Evolutionary conservation across 2,113 vertebrate genomes (phyloP), one percentile per base, ranked within the genome.

Genomic region (Mastomys coucha): DNA sequence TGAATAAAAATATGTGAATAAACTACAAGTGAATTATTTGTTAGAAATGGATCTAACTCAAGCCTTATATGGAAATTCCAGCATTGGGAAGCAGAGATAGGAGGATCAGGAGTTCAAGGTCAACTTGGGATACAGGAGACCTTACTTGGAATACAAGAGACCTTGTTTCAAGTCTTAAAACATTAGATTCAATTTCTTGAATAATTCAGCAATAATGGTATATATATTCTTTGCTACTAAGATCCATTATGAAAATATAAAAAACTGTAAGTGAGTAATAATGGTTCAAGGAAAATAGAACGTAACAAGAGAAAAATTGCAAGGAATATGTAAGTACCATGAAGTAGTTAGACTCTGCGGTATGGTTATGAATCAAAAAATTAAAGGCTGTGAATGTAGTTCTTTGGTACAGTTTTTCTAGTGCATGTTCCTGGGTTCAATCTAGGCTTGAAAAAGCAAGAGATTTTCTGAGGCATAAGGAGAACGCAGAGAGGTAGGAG

Each of bases 1-100:
- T 89, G 53, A 89, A 95, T 82, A 53, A 95, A 82, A 94, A n/a
- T 53, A 73, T 82, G n/a, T 13, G 16, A 63, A 93, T 51, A 53
- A 31, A 42, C 63, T 88, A n/a, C 77, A 56, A 65, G 89, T 31
- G 39, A 60, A 2, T 69, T 93, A 36, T 82, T 77, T 92, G 36
- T 88, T 81, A 93, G 51, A 78, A 81, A 42, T 81, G 8, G 6
- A 49, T 93, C 31, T 87, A 39, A 69, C 86, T 85, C n/a, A 39
- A 33, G 14, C n/a, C 36, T 39, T 4, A 13, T 58, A 10, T 42
- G 51, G 14, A 11, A 14, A 73, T 73, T 36, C 7, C 24, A 89
- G 49, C 33, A 53, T 39, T 56, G 31, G 7, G 24, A 88, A 2
- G 13, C 45, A 49, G 67, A 72, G 24, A 7, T 39, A 56, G 36